Percentiles rank a stretch among this genome's conserved stretches.
These are phyloP conservation scores for Heliconius erato DNA, from an alignment of 2,888 invertebrate species.

Conservation along the genomic window DNA sequence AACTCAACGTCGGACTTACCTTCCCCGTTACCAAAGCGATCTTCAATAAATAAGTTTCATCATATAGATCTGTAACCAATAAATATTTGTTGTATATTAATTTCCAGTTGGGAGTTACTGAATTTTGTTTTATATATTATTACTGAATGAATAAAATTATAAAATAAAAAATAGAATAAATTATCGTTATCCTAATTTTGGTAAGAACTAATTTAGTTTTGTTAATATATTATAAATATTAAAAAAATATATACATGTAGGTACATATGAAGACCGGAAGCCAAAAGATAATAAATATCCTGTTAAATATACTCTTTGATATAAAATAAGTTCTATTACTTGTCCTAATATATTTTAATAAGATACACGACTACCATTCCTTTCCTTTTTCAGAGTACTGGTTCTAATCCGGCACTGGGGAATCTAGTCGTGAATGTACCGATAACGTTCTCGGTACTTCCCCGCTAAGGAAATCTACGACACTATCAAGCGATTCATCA, in stretches of 20 bases:
- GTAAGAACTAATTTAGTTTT: too few species aligned
- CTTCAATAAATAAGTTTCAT: too few species aligned
- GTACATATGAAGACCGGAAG: not conserved
- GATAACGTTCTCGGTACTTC: not conserved
- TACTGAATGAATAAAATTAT: too few species aligned
- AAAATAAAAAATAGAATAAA: too few species aligned
- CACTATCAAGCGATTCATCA: not conserved
- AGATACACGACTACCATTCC: not conserved
- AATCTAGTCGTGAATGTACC: slow-evolving; percentile 13
- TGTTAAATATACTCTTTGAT: not conserved
- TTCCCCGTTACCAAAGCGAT: too few species aligned
- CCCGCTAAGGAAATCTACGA: not conserved
- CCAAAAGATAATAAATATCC: not conserved
- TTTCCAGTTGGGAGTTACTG: not conserved
- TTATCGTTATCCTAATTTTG: too few species aligned
- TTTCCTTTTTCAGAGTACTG: slow-evolving; percentile 15
- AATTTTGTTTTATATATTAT: too few species aligned
- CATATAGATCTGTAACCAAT: too few species aligned
- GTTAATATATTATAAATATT: too few species aligned
- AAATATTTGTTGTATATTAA: too few species aligned
- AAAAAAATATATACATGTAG: too few species aligned
- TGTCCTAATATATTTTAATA: not conserved
- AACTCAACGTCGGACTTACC: too few species aligned
- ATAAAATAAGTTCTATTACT: not conserved
- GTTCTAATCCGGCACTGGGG: slow-evolving; percentile 21